Evolutionary conservation across 92 coral and sea anemone species (phyloP).

Genomic region (Heteractis magnifica): DNA sequence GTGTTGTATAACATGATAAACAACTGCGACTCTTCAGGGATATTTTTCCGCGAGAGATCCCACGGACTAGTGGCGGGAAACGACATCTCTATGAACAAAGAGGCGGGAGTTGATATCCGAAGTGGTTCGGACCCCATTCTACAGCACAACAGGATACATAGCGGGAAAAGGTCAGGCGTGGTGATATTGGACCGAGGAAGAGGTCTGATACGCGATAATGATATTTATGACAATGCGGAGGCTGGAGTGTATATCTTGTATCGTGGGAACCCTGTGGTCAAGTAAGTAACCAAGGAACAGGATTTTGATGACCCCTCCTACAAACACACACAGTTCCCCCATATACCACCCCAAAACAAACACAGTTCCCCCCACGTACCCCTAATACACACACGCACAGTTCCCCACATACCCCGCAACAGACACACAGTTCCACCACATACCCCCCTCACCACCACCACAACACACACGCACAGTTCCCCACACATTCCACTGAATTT

Average conservation of each 20-base stretch:
- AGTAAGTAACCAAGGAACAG: slow-evolving; percentile 44
- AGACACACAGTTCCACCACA: no score
- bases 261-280: slow-evolving; percentile 85
- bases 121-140: slow-evolving; percentile 94
- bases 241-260: slow-evolving; percentile 92
- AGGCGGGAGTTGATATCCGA: slow-evolving; percentile 93
- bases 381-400: no score
- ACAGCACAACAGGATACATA: slow-evolving; percentile 90
- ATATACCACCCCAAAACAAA: no score
- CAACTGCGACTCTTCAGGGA: slow-evolving; percentile 88
- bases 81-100: slow-evolving; percentile 77
- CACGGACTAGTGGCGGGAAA: slow-evolving; percentile 96
- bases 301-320: neutral
- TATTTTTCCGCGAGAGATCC: slow-evolving; percentile 89
- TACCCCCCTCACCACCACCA: no score
- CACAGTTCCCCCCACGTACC: no score
- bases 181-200: slow-evolving; percentile 92
- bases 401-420: no score
- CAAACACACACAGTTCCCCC: no score
- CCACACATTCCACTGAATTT: no score
- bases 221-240: slow-evolving; percentile 89
- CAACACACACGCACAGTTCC: neutral
- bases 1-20: slow-evolving; percentile 77
- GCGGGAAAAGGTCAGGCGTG: slow-evolving; percentile 87
- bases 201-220: slow-evolving; percentile 84